A percentile compares a stretch with the other conserved stretches of the same genome.
Conservation (phyloP, 2,888 invertebrate genomes). For the Eretmocerus hayati region DNA sequence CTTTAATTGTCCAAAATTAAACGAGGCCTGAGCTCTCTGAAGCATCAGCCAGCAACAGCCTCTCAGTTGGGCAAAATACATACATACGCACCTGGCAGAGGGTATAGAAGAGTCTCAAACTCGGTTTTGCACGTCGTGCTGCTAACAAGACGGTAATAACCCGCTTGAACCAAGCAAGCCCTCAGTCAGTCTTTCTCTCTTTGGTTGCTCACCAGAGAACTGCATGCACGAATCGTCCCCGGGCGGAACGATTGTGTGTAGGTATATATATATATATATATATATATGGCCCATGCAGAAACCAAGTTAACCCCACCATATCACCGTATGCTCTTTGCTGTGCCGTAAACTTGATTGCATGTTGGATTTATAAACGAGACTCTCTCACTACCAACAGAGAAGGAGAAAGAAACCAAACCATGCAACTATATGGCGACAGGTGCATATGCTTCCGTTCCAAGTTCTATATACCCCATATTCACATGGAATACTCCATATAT, state of each 20-base stretch:
- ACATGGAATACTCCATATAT: too few species aligned
- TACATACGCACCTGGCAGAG: too few species aligned
- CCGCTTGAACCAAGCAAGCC: constrained; percentile 26
- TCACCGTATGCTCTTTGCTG: constrained; percentile 7
- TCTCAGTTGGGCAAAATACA: too few species aligned
- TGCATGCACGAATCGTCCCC: too few species aligned
- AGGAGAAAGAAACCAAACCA: too few species aligned
- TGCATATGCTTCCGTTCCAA: constrained; percentile 21
- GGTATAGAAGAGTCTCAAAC: too few species aligned
- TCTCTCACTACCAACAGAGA: constrained; percentile 5
- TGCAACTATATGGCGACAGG: constrained; percentile 4
- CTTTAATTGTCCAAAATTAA: constrained; percentile 46
- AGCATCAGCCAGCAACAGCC: constrained; percentile 16
- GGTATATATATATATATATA: too few species aligned
- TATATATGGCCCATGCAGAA: too few species aligned
- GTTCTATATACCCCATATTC: too few species aligned
- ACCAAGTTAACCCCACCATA: neutral
- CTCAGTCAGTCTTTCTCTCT: constrained; percentile 19
- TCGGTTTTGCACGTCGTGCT: too few species aligned
- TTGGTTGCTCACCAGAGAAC: too few species aligned
- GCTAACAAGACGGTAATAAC: constrained; percentile 45
- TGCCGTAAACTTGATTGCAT: constrained; percentile 42
- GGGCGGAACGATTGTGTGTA: constrained; percentile 11
- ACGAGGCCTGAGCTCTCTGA: constrained; percentile 28
- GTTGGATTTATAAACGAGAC: constrained; percentile 43